Base-by-base conservation (phyloP, 2,888 invertebrate species). In the Gymnocheta viridis region DNA sequence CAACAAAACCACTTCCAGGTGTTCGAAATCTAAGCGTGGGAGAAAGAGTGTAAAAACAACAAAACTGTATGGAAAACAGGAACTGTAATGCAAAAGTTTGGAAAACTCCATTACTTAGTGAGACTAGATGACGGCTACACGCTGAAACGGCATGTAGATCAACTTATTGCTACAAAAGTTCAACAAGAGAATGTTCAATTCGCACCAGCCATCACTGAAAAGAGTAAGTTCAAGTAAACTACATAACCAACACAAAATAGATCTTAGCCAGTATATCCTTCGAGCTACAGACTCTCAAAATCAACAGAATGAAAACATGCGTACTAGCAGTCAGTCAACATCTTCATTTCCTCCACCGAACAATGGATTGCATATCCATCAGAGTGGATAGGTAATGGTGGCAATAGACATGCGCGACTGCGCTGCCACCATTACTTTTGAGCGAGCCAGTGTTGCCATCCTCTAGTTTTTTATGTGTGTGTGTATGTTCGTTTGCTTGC, bases 31-130 rank as follows among this genome's bases (percentile, higher is more conserved):
- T 72, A 80, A 77, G 77, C 41, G 76, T 84, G 70, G 81, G 72
- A 76, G 81, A 72, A 47, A 67, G 74, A 54, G 69, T 73, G 0
- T 44, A 74, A 74, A 62, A 47, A 19, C 35, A 62, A 29, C 67
- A 69, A 82, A 70, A 41, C 72, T 14, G 19, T 62, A 62, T 91
- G 77, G 89, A 91, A 5, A 89, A 85, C 14, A 12, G 38, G 51
- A 14, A 62, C 19, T 7, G 51, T 56, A 10, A 5, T 58, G 12
- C 14, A 32, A 1, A 47, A 47, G n/a, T 44, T 44, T 29, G 72
- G 60, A 14, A 7, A 24, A n/a, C 41, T 70, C 19, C 82, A 77
- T 64, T 77, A 49, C 14, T 14, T 70, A 27, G 70, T 70, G n/a
- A 72, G 67, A 73, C 38, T 80, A 4, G 82, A 76, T 56, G 66